Conservation (phyloP, 2,113 vertebrate species). For the Otus sunia region DNA sequence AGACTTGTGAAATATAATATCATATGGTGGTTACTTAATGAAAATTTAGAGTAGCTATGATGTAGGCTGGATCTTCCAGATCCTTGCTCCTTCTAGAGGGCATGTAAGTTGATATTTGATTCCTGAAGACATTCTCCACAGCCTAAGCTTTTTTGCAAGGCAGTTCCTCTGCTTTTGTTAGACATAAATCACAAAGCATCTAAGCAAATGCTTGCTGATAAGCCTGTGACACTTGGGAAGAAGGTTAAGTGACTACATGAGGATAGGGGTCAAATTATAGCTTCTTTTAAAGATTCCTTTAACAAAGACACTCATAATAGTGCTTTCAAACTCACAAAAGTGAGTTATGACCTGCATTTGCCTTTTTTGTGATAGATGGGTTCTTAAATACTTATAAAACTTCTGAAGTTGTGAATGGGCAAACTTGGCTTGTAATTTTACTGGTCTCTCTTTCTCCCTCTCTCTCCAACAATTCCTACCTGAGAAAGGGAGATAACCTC, state of each 20-base stretch:
- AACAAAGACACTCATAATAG: neutral
- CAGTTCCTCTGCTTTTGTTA: neutral
- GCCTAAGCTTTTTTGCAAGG: neutral
- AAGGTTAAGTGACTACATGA: neutral
- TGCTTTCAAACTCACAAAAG: neutral
- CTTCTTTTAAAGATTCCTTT: neutral
- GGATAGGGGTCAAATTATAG: neutral
- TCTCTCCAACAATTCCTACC: neutral
- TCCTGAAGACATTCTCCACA: neutral
- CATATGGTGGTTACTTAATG: neutral
- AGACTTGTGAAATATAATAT: neutral
- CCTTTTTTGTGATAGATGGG: neutral
- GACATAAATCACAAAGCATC: neutral
- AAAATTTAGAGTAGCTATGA: neutral
- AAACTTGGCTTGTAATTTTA: neutral
- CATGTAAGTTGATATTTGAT: neutral
- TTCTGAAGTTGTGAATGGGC: neutral
- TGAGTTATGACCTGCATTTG: neutral
- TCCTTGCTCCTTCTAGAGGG: neutral
- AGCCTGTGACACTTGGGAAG: neutral
- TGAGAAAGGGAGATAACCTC: neutral
- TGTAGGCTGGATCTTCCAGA: neutral
- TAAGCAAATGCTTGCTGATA: neutral
- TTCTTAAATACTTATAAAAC: neutral
- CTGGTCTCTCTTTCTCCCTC: neutral